Conservation (phyloP, 2,888 invertebrate genomes). For the Polyommatus iphigenia region DNA sequence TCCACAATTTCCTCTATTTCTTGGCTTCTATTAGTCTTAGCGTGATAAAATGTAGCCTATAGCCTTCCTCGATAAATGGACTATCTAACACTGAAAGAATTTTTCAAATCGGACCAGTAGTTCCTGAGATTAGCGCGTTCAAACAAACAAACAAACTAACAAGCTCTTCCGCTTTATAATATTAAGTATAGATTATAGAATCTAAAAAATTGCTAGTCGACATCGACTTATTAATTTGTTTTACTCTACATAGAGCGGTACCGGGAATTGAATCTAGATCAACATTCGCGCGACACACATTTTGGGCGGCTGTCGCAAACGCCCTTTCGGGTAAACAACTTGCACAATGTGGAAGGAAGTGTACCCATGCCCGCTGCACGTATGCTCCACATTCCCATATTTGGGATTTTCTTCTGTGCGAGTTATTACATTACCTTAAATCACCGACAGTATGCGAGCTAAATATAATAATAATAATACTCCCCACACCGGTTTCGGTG, state of each 20-base stretch:
- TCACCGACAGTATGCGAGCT: neutral
- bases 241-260: neutral
- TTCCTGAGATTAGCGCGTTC: too few species aligned
- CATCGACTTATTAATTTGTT: neutral
- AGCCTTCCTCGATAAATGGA: too few species aligned
- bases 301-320: neutral
- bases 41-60: too few species aligned
- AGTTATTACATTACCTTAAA: neutral
- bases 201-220: neutral
- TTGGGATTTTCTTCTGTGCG: neutral
- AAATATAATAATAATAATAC: too few species aligned
- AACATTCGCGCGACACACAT: conserved; percentile 5
- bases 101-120: too few species aligned
- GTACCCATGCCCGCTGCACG: neutral
- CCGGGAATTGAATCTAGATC: neutral
- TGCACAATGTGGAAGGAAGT: conserved; percentile 14
- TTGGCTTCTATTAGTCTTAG: too few species aligned
- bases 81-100: too few species aligned
- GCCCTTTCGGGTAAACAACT: conserved; percentile 3
- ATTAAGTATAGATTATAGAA: too few species aligned
- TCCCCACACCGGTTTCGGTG: too few species aligned
- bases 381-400: conserved; percentile 4
- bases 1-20: too few species aligned
- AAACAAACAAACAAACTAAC: too few species aligned
- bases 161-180: too few species aligned